A percentile compares a stretch with the other conserved stretches of the same genome.
phyloP scores from a whole-genome alignment of 2,797 vertebrate species.

The Dendrocincla tyrannina region DNA sequence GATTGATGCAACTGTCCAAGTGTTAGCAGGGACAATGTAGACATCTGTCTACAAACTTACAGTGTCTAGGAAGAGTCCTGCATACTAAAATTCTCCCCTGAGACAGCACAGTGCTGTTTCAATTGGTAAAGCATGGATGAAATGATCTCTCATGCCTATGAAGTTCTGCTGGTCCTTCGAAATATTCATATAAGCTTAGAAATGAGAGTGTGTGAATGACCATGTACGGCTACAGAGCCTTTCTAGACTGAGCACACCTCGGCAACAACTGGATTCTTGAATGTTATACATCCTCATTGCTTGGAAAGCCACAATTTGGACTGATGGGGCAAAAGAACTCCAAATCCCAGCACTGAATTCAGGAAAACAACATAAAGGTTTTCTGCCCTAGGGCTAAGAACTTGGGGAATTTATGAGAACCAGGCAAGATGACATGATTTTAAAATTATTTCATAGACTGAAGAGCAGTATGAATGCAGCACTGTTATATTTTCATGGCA shows the following conservation, averaged over 20 bases:
- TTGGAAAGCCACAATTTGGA: neutral
- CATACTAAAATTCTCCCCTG: neutral
- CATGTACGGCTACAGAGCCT: neutral
- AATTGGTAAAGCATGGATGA: neutral
- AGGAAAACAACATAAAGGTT: neutral
- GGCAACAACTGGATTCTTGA: neutral
- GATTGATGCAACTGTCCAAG: neutral
- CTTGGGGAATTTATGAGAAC: neutral
- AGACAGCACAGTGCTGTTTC: neutral
- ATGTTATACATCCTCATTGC: neutral
- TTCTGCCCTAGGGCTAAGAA: neutral
- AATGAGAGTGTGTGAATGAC: neutral
- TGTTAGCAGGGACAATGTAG: neutral
- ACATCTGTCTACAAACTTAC: neutral
- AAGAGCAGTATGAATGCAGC: neutral
- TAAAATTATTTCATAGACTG: neutral
- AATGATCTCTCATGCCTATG: neutral
- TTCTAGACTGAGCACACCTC: neutral
- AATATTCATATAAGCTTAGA: neutral
- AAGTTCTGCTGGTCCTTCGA: neutral
- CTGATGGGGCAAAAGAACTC: neutral
- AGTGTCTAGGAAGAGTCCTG: neutral
- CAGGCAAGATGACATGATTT: neutral
- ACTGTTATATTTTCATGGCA: neutral
- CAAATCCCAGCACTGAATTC: neutral